Evolutionary conservation across 2,888 invertebrate species (phyloP), one percentile per base, ranked within the genome.

Genomic region (Slavum lentiscoides): DNA sequence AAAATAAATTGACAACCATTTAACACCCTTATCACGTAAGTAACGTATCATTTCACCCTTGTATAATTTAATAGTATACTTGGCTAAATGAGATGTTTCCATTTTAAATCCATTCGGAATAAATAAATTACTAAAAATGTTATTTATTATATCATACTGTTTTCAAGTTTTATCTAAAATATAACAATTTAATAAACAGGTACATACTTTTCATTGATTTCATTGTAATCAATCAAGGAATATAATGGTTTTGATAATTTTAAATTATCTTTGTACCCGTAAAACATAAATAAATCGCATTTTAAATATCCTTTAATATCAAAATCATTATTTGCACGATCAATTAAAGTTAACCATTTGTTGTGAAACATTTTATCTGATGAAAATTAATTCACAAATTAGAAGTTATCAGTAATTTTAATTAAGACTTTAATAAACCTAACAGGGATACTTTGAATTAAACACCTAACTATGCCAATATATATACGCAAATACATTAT

Each of bases 81-180:
- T 80, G 8, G 80, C 80, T 15, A 80, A 55, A 72, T 80, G 70
- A 72, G 55, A 66, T 15, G 64, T 30, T 13, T 43, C 55, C 64
- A 64, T 39, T 58, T 66, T 64, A 64, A 64, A 80, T 72, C 80
- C 80, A n/a, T n/a, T 72, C 5, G 80, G 80, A 66, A 80, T 64
- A 19, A 72, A 30, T 58, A 58, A 23, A 64, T 72, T 43, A 23
- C 70, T 72, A 19, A 55, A 49, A 30, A 64, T 53, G 5, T 64
- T 37, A 1, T n/a, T 49, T 23, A 59, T 21, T 3, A 49, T 49
- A 49, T 11, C 13, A 13, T 49, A 49, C 13, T 15, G 13, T 49
- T 49, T 49, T 11, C 49, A 15, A 49, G 13, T 13, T 0, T 49
- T 15, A 9, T 43, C 11, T 1, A 9, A 1, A 49, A 49, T 67